Evolutionary conservation across 2,113 vertebrate genomes (phyloP).

Genomic region (Speoplatyrhinus poulsoni): DNA sequence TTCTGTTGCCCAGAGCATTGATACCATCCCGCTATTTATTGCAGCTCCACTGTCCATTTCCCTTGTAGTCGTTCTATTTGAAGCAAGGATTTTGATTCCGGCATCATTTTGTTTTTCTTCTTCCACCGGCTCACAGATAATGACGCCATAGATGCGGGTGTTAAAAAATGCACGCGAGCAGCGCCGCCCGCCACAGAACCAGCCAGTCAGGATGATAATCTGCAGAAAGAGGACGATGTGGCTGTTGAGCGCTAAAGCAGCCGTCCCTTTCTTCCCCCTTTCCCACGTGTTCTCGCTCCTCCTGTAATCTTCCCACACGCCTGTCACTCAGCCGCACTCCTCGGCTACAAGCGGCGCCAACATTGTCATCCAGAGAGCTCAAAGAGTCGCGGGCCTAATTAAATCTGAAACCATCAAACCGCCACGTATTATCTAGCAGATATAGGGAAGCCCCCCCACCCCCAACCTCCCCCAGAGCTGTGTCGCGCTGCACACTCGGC

Average conservation of each 20-base stretch:
- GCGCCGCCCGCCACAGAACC: conserved; percentile 7
- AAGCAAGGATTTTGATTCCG: conserved; percentile 38
- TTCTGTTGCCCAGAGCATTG: conserved; percentile 56
- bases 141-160: not conserved
- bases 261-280: not conserved
- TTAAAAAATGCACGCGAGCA: not conserved
- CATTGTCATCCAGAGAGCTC: conserved; percentile 31
- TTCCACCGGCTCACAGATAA: not conserved
- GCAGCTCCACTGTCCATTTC: conserved; percentile 57
- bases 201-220: conserved; percentile 7
- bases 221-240: conserved; percentile 1
- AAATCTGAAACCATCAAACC: conserved; percentile 40
- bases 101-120: conserved; percentile 3
- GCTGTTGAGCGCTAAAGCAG: conserved; percentile 1
- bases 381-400: conserved; percentile 45
- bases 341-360: conserved; percentile 28
- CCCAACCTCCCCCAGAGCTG: conserved; percentile 16
- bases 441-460: conserved; percentile 23
- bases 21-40: conserved; percentile 59
- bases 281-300: not conserved
- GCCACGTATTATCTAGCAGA: conserved; percentile 45
- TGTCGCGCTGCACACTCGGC: conserved; percentile 17
- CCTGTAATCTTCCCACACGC: not conserved
- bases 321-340: conserved; percentile 25
- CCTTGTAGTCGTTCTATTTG: conserved; percentile 43